These are phyloP conservation scores for Coluber constrictor DNA, from an alignment of 2,797 vertebrate genomes.

Conservation along the genomic window DNA sequence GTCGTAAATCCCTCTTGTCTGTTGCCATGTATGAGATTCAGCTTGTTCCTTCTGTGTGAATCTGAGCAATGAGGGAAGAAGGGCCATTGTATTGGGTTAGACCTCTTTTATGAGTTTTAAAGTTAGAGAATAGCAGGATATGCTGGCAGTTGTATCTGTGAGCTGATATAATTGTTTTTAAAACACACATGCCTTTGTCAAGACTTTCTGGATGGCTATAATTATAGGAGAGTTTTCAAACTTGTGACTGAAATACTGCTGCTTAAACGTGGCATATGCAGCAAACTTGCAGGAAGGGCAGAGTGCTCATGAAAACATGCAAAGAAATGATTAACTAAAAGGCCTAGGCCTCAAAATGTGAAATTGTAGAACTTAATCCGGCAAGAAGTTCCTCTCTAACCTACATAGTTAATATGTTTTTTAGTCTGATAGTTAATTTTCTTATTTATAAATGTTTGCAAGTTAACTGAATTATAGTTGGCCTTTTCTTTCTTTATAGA, in stretches of 20 bases:
- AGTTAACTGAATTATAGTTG: neutral
- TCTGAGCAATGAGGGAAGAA: neutral
- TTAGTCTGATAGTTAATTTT: neutral
- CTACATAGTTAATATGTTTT: neutral
- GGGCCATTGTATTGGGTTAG: neutral
- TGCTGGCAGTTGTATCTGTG: neutral
- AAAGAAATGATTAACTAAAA: conserved; percentile 28
- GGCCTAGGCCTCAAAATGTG: neutral
- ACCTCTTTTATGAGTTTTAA: neutral
- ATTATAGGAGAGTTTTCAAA: conserved; percentile 15
- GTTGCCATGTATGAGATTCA: neutral
- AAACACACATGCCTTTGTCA: neutral
- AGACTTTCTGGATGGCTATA: neutral
- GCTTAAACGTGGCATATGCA: conserved; percentile 32
- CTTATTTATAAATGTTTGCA: neutral
- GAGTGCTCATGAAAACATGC: neutral
- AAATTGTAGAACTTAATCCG: neutral
- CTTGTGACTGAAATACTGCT: conserved; percentile 11
- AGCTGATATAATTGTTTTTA: neutral
- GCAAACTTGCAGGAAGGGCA: neutral
- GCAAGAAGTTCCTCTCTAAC: neutral
- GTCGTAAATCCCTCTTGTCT: neutral
- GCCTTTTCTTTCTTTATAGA: neutral
- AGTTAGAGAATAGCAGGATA: neutral
- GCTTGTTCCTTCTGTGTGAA: neutral